phyloP scores from a whole-genome alignment of 2,113 vertebrate genomes.

The Mormyrus iriodes region DNA sequence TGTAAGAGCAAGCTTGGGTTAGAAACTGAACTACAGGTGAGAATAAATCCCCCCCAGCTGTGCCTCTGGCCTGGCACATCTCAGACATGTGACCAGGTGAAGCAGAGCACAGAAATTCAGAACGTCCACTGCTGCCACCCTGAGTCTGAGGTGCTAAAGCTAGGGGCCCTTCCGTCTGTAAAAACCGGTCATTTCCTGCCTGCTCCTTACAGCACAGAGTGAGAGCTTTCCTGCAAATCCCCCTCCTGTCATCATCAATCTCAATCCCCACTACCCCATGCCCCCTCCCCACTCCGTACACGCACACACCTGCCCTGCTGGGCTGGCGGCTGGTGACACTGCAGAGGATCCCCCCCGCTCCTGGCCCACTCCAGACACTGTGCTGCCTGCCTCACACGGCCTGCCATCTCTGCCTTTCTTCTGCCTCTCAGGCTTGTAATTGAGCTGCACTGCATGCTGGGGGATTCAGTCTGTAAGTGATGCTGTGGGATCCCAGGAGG shows the following conservation, averaged over 20 bases:
- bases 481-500: conserved; percentile 34
- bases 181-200: neutral
- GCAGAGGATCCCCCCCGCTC: conserved; percentile 36
- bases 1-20: neutral
- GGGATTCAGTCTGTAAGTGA: conserved; percentile 64
- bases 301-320: conserved; percentile 28
- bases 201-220: neutral
- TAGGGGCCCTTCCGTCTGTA: neutral
- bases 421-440: conserved; percentile 63
- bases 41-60: neutral
- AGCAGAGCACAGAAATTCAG: neutral
- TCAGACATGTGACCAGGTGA: neutral
- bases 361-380: conserved; percentile 32
- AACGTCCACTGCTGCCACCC: neutral
- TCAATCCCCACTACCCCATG: neutral
- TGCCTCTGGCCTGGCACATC: neutral
- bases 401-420: conserved; percentile 49
- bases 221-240: neutral
- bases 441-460: conserved; percentile 58
- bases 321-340: conserved; percentile 64
- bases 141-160: neutral
- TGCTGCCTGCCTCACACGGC: conserved; percentile 28
- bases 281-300: neutral
- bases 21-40: neutral
- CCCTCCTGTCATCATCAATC: neutral